A percentile compares a stretch with the other conserved stretches of the same genome.
These are phyloP conservation scores for Zygaena filipendulae DNA, from an alignment of 2,888 invertebrate genomes.

Conservation along the genomic window DNA sequence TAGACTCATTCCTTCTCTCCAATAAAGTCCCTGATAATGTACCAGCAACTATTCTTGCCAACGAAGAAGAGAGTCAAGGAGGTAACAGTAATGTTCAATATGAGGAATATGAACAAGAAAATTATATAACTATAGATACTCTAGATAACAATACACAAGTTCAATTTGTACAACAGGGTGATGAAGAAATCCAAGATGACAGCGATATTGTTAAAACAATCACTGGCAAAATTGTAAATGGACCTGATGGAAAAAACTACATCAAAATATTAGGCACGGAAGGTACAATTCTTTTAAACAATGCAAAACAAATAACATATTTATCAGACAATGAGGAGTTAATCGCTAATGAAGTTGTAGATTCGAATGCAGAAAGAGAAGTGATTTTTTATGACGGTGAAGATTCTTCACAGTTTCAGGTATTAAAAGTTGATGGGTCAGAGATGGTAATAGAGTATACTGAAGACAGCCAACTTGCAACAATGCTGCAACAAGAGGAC, in stretches of 20 bases:
- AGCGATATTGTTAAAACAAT: slow-evolving; percentile 11
- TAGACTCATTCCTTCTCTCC: slow-evolving; percentile 45
- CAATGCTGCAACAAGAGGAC: slow-evolving; percentile 49
- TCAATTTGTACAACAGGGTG: slow-evolving; percentile 17
- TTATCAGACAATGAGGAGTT: slow-evolving; percentile 37
- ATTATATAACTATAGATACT: slow-evolving; percentile 33
- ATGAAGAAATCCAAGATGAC: slow-evolving; percentile 20
- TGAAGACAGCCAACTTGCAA: slow-evolving; percentile 48
- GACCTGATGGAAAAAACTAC: slow-evolving; percentile 27
- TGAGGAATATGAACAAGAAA: slow-evolving; percentile 26
- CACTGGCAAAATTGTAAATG: slow-evolving; percentile 20
- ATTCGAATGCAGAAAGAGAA: slow-evolving; percentile 37
- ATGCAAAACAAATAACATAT: slow-evolving; percentile 39
- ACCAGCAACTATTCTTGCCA: slow-evolving; percentile 55
- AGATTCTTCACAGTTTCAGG: slow-evolving; percentile 49
- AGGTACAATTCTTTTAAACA: slow-evolving; percentile 43
- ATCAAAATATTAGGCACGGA: slow-evolving; percentile 45
- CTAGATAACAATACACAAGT: slow-evolving; percentile 27
- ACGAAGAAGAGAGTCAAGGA: slow-evolving; percentile 45
- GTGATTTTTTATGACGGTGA: slow-evolving; percentile 57
- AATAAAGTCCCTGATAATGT: slow-evolving; percentile 45
- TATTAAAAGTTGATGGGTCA: slow-evolving; percentile 53
- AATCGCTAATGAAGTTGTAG: slow-evolving; percentile 31
- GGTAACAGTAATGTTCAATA: no score
- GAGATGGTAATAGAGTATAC: slow-evolving; percentile 58